These are phyloP conservation scores for Ostrea denselamellosa DNA, from an alignment of 1,140 invertebrate genomes.

Conservation along the genomic window DNA sequence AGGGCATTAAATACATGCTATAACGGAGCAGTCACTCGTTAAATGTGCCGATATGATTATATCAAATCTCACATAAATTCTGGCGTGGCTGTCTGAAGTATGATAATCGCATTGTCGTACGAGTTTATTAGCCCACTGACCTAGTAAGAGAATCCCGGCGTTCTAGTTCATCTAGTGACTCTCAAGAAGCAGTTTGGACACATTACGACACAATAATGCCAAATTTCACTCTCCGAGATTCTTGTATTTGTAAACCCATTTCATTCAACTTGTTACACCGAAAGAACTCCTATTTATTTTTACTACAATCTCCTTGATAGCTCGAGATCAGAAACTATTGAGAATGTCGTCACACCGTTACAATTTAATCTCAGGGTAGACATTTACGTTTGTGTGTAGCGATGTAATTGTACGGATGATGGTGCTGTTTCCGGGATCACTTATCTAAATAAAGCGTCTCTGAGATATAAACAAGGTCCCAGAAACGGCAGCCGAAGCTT, in stretches of 20 bases:
- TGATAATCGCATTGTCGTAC: not conserved
- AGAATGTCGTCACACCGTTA: not conserved
- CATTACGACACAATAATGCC: too few relatives aligned
- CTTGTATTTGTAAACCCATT: too few relatives aligned
- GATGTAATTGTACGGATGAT: not conserved
- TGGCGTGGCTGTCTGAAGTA: not conserved
- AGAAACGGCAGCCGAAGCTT: not conserved
- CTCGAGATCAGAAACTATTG: not conserved
- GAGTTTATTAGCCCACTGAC: slow-evolving; percentile 9
- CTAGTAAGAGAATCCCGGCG: not conserved
- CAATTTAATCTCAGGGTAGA: not conserved
- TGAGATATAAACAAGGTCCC: not conserved
- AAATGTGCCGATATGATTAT: slow-evolving; percentile 33
- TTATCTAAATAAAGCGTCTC: not conserved
- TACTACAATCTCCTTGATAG: not conserved
- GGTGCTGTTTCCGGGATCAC: not conserved
- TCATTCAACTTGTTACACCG: not conserved
- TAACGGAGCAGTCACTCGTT: not conserved
- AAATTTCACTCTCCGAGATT: too few relatives aligned
- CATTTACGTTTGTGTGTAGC: not conserved
- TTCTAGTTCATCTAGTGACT: not conserved
- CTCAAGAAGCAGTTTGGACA: not conserved
- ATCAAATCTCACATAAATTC: not conserved
- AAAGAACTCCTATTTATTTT: not conserved
- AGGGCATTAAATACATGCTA: not conserved